Conservation (phyloP, 1,140 invertebrate species). For the Galendromus occidentalis region DNA sequence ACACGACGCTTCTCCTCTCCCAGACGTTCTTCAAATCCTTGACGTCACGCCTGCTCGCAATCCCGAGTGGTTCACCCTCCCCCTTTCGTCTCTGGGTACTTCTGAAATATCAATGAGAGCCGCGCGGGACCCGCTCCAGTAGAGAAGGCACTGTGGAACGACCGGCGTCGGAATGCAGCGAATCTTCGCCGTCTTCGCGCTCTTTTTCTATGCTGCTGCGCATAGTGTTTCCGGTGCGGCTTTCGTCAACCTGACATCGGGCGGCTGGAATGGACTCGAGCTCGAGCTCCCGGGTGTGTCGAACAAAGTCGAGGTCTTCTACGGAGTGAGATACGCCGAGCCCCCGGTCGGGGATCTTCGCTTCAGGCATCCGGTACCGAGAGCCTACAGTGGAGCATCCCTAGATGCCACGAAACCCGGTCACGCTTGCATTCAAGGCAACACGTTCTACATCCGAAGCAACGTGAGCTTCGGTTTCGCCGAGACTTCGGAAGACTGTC, state of each 20-base stretch:
- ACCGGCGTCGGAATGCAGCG: too few species aligned
- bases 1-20: too few species aligned
- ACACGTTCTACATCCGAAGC: background rate
- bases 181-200: too few species aligned
- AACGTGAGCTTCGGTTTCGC: background rate
- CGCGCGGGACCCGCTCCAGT: too few species aligned
- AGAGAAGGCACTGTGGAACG: too few species aligned
- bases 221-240: background rate
- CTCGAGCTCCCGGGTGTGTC: background rate
- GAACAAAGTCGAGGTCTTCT: conserved; percentile 26
- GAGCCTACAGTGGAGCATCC: conserved; percentile 44
- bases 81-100: too few species aligned
- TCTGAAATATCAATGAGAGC: too few species aligned
- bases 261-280: background rate
- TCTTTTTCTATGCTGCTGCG: background rate
- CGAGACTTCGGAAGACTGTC: background rate
- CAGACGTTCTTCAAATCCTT: too few species aligned
- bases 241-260: background rate
- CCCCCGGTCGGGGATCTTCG: conserved; percentile 43
- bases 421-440: conserved; percentile 4
- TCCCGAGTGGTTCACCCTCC: too few species aligned
- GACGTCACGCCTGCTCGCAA: too few species aligned
- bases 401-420: conserved; percentile 34
- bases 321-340: conserved; percentile 56
- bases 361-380: conserved; percentile 44